These are phyloP conservation scores for Agrenia bidenticulata DNA, from an alignment of 2,888 invertebrate genomes.

Conservation along the genomic window DNA sequence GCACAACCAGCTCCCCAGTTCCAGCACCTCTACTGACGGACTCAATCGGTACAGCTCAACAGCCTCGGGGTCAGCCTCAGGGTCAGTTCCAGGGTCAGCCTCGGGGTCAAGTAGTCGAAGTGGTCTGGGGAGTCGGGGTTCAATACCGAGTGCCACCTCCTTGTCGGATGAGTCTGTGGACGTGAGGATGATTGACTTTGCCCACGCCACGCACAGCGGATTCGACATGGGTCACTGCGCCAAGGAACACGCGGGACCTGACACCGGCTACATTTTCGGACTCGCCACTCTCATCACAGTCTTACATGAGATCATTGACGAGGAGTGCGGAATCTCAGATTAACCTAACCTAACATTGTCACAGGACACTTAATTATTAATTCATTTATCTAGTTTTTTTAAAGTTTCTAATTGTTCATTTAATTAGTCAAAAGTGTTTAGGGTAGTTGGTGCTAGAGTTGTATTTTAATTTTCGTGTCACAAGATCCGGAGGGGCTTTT, in stretches of 20 bases:
- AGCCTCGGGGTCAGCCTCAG: neutral
- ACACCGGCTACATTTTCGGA: constrained; percentile 58
- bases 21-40: too few relatives aligned
- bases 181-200: constrained; percentile 59
- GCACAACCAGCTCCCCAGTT: too few relatives aligned
- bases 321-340: too few relatives aligned
- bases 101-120: neutral
- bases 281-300: constrained; percentile 56
- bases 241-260: constrained; percentile 56
- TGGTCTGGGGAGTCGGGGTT: constrained; percentile 25
- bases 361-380: too few relatives aligned
- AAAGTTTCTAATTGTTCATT: too few relatives aligned
- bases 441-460: too few relatives aligned
- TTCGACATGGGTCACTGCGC: constrained; percentile 50
- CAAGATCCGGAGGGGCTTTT: too few relatives aligned
- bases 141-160: constrained; percentile 23
- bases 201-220: constrained; percentile 57
- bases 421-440: too few relatives aligned
- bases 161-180: constrained; percentile 55
- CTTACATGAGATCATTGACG: constrained; percentile 53
- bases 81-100: neutral
- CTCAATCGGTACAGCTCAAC: neutral
- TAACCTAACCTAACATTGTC: too few relatives aligned
- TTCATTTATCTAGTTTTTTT: too few relatives aligned
- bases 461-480: too few relatives aligned